phyloP scores from a whole-genome alignment of 2,888 invertebrate species.

The Hyposoter didymator region DNA sequence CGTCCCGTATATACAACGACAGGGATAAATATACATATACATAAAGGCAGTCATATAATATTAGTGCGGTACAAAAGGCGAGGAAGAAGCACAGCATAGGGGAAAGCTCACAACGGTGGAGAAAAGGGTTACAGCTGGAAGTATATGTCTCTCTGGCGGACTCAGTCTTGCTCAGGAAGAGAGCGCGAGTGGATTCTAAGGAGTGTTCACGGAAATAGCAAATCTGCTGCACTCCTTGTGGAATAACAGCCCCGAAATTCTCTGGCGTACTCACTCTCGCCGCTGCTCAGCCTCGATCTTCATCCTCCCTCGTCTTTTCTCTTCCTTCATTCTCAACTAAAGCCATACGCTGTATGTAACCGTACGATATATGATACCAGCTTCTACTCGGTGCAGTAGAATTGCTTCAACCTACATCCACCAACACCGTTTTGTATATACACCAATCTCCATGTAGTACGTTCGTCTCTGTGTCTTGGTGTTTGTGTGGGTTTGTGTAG shows the following conservation, averaged over 20 bases:
- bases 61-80: conserved; percentile 51
- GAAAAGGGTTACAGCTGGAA: conserved; percentile 55
- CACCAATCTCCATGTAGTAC: neutral
- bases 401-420: conserved; percentile 31
- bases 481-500: conserved; percentile 17
- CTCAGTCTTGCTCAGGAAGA: conserved; percentile 42
- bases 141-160: conserved; percentile 18
- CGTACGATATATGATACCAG: conserved; percentile 36
- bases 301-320: conserved; percentile 29
- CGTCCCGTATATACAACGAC: conserved; percentile 70
- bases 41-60: conserved; percentile 13
- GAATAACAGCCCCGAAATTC: conserved; percentile 62
- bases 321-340: conserved; percentile 42
- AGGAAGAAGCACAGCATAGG: conserved; percentile 54
- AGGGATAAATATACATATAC: conserved; percentile 12
- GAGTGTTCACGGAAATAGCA: conserved; percentile 71
- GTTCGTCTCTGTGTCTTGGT: too few species aligned
- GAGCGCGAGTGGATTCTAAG: conserved; percentile 56
- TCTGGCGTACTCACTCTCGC: conserved; percentile 26
- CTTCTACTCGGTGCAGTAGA: conserved; percentile 51
- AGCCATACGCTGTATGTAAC: conserved; percentile 44
- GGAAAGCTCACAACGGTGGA: conserved; percentile 33
- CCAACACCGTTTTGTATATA: neutral
- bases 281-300: conserved; percentile 5
- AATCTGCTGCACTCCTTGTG: conserved; percentile 73